phyloP scores from a whole-genome alignment of 2,113 vertebrate genomes.

The Motacilla tschutschensis region DNA sequence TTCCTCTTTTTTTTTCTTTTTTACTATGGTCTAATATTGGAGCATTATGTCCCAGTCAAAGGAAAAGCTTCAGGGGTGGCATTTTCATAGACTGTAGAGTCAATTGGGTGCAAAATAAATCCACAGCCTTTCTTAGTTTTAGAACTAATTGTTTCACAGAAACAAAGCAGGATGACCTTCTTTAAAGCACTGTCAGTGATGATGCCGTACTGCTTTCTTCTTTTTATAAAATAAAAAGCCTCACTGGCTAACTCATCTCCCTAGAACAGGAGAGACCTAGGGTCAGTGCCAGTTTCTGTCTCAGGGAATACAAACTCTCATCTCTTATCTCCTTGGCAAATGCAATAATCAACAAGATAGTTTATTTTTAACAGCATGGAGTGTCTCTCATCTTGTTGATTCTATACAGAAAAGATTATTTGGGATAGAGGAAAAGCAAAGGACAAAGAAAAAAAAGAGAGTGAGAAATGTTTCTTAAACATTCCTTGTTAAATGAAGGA shows the following conservation, averaged over 20 bases:
- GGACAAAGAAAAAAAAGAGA: neutral
- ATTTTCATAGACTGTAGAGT: neutral
- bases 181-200: neutral
- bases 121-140: neutral
- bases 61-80: neutral
- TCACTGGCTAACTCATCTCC: neutral
- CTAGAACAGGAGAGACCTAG: neutral
- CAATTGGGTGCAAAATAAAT: neutral
- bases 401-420: neutral
- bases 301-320: constrained; percentile 24
- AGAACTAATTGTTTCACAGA: neutral
- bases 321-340: constrained; percentile 32
- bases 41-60: neutral
- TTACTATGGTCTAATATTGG: neutral
- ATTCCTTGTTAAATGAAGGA: neutral
- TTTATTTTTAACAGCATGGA: constrained; percentile 16
- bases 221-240: neutral
- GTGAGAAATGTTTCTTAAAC: neutral
- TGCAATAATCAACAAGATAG: constrained; percentile 21
- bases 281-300: constrained; percentile 29
- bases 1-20: neutral
- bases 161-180: neutral
- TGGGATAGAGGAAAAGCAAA: neutral
- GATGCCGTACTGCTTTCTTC: neutral
- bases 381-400: neutral